Evolutionary conservation across 92 coral and sea anemone species (phyloP), one percentile per base, ranked within the genome.

Genomic region (Palythoa grandis): DNA sequence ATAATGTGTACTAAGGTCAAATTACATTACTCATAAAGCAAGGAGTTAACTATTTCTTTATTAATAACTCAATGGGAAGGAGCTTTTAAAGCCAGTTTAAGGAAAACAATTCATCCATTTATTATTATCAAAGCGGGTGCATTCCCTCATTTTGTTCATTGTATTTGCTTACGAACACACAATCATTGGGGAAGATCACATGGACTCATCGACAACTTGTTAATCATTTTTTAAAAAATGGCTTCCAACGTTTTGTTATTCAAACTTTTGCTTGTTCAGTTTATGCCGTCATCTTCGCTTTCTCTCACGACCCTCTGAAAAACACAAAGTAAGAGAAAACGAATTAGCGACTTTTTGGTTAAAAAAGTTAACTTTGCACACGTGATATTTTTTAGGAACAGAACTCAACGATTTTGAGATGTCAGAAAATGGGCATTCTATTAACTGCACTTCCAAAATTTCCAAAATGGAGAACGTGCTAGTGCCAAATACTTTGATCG

Each of bases 241-340:
- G 52, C 53, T 70, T 29, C 50, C 9, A 43, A 0, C 50, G 9
- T 4, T 43, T 43, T 72, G 77, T 72, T 72, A 6, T 39, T 72
- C 38, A 72, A 38, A 43, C 38, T 14, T 70, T 72, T 43, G 77
- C 77, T 72, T 43, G 77, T 19, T 70, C 40, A 72, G 38, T 22
- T 15, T 24, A 22, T 52, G 13, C 10, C 38, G 23, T 12, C 40
- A 48, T 43, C 77, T 58, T 58, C 9, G 50, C 50, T 43, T 43
- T 38, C 74, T 70, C 35, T 72, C 77, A 72, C 48, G 52, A 48
- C 77, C 77, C 54, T 72, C 77, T 72, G 77, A 72, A 72, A 72
- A 48, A 72, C 77, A 72, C 77, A 72, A 72, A 72, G n/a, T 72
- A 13, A 72, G 23, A 43, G 25, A 72, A 72, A 19, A 72, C 77